Evolutionary conservation across 2,797 vertebrate species (phyloP), one percentile per base, ranked within the genome.

Genomic region (Botia kubotai): DNA sequence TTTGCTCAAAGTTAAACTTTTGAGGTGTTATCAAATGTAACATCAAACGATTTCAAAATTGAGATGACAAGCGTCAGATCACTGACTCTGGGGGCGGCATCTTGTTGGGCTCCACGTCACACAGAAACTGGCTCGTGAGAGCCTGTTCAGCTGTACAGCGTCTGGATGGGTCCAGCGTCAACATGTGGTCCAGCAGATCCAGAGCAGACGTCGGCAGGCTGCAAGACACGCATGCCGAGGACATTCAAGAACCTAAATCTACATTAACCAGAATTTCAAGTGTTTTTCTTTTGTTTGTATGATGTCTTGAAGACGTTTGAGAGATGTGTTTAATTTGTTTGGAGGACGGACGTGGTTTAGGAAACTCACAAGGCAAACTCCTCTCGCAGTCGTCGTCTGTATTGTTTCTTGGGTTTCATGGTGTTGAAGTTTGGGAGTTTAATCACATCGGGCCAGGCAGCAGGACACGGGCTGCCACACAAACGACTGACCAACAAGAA

Each of bases 361-460:
- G 36, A 70, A 33, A 96, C 98, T 87, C 91, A 99, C 97, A 98
- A 96, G 82, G 96, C 95, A 88, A 99, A 99, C 90, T 99, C 98
- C 90, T 99, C 98, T 63, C 98, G 93, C 75, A 99, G 93, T 26
- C 97, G 94, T 39, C 98, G 92, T 71, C 97, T 94, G 89, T 99
- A 99, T 90, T 98, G 98, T 88, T 99, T 99, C 93, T 98, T 99
- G 77, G 98, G 97, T 87, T 98, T 99, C 97, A 99, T 98, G 76
- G 97, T 97, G 92, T 99, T 98, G 93, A 99, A 99, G 83, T 99
- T 97, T 33, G 98, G 97, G 74, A 99, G 93, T 89, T 98, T 98
- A 84, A 99, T 99, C 87, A 99, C 97, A 60, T 99, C 98, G 0
- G 98, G 98, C 98, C 98, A 99, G 55, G 91, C 97, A 0, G 96